Evolutionary conservation across 2,888 invertebrate genomes (phyloP), one percentile per base, ranked within the genome.

Genomic region (Epirrita christyi): DNA sequence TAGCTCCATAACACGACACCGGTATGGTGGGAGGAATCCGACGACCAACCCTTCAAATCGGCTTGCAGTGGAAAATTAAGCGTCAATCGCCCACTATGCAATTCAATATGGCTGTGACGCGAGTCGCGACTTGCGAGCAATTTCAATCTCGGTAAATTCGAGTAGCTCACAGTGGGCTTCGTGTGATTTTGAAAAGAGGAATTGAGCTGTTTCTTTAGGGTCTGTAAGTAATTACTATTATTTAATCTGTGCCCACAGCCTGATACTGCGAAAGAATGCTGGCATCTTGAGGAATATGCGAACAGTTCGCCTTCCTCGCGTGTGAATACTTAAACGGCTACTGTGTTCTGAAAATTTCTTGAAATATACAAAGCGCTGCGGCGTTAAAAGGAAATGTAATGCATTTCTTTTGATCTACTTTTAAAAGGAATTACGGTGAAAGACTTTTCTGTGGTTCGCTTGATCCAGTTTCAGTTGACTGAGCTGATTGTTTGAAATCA

Each of bases 401-500:
- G 55, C 32, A 61, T 58, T 57, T 49, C 40, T 44, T 57, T 57
- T 55, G 53, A 50, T 52, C 56, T 50, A 59, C 45, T 59, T 61
- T 52, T 57, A 34, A 62, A 62, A 55, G 38, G 55, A 59, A 59
- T 59, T 54, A 49, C 49, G 46, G 53, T 54, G 55, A 63, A 61
- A 52, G 41, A 58, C 42, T 64, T 61, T 58, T 63, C 57, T 66
- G 61, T 55, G 56, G 61, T 64, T 49, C 62, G 54, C 52, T 66
- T 68, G 70, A 66, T 61, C 64, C 54, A 64, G 70, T 73, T 72
- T 69, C 67, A 73, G 66, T 73, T 63, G 56, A 72, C 68, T 68
- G 71, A 64, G 58, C 55, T 66, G 70, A 75, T 75, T 70, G 66
- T 66, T 67, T 66, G 48, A 67, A 66, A 71, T 68, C 60, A 67